Evolutionary conservation across 2,797 vertebrate genomes (phyloP).

Genomic region (Sebastes itinus): DNA sequence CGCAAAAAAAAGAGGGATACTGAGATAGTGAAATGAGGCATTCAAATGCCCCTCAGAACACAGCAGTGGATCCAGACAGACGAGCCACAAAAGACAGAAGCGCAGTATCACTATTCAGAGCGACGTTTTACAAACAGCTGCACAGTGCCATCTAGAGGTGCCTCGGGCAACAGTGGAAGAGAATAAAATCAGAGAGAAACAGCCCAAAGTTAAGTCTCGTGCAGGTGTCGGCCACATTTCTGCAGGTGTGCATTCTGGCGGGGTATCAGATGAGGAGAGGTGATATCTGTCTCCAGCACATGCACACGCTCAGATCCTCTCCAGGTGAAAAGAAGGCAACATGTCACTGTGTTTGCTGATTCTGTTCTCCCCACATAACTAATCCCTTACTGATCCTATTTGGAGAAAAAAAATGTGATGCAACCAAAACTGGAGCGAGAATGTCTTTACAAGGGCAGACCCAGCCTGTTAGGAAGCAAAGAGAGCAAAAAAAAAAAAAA

Average conservation of each 20-base stretch:
- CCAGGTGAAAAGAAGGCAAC: constrained; percentile 58
- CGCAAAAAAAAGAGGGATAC: constrained; percentile 27
- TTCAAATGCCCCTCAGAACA: constrained; percentile 69
- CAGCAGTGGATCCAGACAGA: constrained; percentile 46
- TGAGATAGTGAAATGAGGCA: constrained; percentile 73
- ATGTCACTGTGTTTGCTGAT: constrained; percentile 75
- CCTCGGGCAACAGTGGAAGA: background rate
- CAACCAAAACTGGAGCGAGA: constrained; percentile 68
- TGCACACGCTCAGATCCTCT: constrained; percentile 55
- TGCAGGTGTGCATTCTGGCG: constrained; percentile 71
- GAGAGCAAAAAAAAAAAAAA: constrained; percentile 12
- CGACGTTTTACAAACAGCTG: constrained; percentile 59
- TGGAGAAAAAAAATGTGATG: constrained; percentile 57
- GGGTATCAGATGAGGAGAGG: constrained; percentile 61
- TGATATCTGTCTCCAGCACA: constrained; percentile 59
- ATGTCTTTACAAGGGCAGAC: constrained; percentile 56
- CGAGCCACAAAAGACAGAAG: constrained; percentile 39
- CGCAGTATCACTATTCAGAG: background rate
- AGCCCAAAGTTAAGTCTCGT: background rate
- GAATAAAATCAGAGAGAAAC: background rate
- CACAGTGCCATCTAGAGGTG: constrained; percentile 85
- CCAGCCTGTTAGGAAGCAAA: constrained; percentile 44
- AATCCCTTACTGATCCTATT: constrained; percentile 76
- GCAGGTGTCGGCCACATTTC: constrained; percentile 65
- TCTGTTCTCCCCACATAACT: constrained; percentile 64